These are phyloP conservation scores for Clarias magur DNA, from an alignment of 2,113 vertebrate species.

Conservation along the genomic window DNA sequence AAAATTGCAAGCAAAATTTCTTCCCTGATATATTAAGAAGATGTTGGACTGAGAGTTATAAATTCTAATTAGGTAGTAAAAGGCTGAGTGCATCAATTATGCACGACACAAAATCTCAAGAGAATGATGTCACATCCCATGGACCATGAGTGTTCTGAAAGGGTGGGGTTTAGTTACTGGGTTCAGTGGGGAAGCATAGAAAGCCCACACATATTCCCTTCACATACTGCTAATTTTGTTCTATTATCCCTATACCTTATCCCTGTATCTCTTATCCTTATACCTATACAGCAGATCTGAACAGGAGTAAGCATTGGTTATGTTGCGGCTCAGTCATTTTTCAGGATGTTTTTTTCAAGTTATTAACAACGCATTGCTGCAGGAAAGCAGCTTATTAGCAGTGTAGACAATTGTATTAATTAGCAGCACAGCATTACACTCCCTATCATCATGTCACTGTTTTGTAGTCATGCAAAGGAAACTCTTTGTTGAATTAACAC, in stretches of 20 bases:
- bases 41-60: constrained; percentile 51
- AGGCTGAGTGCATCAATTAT: constrained; percentile 58
- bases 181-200: constrained; percentile 27
- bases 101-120: constrained; percentile 39
- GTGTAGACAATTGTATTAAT: neutral
- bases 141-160: neutral
- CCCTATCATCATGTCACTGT: neutral
- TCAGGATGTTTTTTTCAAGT: neutral
- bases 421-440: neutral
- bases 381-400: neutral
- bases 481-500: neutral
- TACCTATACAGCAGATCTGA: neutral
- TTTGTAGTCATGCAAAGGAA: neutral
- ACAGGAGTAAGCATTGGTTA: neutral
- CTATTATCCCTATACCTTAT: neutral
- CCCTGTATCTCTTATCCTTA: neutral
- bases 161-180: constrained; percentile 29
- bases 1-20: neutral
- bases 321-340: neutral
- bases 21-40: neutral
- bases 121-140: constrained; percentile 23
- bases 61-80: constrained; percentile 60
- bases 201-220: neutral
- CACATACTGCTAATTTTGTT: neutral
- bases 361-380: neutral